A percentile compares a stretch with the other conserved stretches of the same genome.
Conservation (phyloP, 1,140 invertebrate species). For the Nephila pilipes region DNA sequence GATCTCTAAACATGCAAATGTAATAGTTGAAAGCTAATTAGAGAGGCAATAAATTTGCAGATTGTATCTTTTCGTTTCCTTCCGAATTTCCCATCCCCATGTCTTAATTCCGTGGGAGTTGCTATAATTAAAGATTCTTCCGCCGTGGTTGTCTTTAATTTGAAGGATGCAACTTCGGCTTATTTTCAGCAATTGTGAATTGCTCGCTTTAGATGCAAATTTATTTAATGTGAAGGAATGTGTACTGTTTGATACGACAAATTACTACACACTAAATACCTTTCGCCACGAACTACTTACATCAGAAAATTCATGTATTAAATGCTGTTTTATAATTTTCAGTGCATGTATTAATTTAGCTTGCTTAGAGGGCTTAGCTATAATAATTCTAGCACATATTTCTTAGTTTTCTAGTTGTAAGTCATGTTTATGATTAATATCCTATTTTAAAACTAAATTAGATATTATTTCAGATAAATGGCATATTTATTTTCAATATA, state of each 20-base stretch:
- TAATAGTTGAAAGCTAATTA: not conserved
- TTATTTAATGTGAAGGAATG: not conserved
- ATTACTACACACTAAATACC: not conserved
- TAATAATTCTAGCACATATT: too few relatives aligned
- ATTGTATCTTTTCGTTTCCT: not conserved
- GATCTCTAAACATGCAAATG: not conserved
- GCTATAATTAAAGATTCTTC: not conserved
- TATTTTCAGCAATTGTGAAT: not conserved
- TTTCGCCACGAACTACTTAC: not conserved
- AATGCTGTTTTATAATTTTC: not conserved
- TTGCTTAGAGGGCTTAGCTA: too few relatives aligned
- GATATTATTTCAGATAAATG: too few relatives aligned
- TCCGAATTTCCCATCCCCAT: not conserved
- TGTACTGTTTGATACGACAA: not conserved
- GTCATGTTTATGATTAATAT: too few relatives aligned
- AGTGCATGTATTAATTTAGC: not conserved
- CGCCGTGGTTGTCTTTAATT: slow-evolving; percentile 7
- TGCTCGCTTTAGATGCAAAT: not conserved
- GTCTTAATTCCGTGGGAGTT: not conserved
- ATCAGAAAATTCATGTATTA: not conserved
- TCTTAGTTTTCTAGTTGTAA: too few relatives aligned
- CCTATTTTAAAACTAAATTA: too few relatives aligned
- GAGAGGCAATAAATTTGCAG: slow-evolving; percentile 3
- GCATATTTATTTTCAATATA: too few relatives aligned
- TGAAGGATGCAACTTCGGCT: not conserved